Conservation (phyloP, 2,888 invertebrate genomes). For the Caenorhabditis imperialis region DNA sequence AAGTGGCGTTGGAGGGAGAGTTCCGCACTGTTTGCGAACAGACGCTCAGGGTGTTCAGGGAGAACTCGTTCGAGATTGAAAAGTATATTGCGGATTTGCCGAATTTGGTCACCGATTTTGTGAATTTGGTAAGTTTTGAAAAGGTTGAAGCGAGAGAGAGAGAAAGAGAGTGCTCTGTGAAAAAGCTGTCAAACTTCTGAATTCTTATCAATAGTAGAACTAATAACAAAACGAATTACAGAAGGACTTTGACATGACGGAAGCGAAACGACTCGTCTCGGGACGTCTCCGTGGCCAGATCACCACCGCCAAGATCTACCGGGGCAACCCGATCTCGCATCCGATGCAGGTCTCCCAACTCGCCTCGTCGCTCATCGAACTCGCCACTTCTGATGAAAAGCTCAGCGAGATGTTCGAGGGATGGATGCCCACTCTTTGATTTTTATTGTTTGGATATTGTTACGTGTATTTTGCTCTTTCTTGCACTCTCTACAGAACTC, state of each 20-base stretch:
- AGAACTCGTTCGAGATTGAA: slow-evolving; percentile 83
- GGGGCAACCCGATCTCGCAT: slow-evolving; percentile 33
- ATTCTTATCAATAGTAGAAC: too few species aligned
- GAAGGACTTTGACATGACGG: slow-evolving; percentile 49
- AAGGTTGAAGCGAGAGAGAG: too few species aligned
- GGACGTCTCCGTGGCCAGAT: slow-evolving; percentile 48
- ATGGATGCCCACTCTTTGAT: slow-evolving; percentile 91
- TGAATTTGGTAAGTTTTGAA: slow-evolving; percentile 18
- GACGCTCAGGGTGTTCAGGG: slow-evolving; percentile 84
- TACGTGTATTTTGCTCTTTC: slow-evolving; percentile 7
- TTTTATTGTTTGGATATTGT: too few species aligned
- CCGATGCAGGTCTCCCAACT: slow-evolving; percentile 73
- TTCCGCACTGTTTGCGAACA: slow-evolving; percentile 68
- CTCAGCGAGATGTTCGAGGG: slow-evolving; percentile 96
- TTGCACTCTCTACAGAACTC: neutral
- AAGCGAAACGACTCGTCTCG: slow-evolving; percentile 41
- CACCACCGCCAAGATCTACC: slow-evolving; percentile 42
- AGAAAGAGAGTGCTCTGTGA: too few species aligned
- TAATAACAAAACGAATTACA: too few species aligned
- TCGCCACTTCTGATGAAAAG: slow-evolving; percentile 90
- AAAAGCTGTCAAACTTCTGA: too few species aligned
- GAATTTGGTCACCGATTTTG: slow-evolving; percentile 34
- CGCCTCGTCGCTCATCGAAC: slow-evolving; percentile 90
- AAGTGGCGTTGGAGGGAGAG: slow-evolving; percentile 89
- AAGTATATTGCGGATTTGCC: slow-evolving; percentile 52